Evolutionary conservation across 1,140 invertebrate genomes (phyloP).

Genomic region (Limonius californicus): DNA sequence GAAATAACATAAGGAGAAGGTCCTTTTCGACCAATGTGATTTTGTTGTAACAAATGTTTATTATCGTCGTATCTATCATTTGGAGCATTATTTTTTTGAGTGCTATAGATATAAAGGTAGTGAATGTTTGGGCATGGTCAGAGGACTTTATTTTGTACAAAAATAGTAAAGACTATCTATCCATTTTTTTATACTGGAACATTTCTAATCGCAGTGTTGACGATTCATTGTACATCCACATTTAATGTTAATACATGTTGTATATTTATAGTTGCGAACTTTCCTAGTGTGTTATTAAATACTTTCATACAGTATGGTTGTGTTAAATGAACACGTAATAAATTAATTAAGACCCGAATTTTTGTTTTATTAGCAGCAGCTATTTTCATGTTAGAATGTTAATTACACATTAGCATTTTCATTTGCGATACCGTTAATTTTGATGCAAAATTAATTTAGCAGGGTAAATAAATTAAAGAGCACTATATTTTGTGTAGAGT

Average conservation of each 20-base stretch:
- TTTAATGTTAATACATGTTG: constrained; percentile 18
- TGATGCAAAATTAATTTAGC: too few species aligned
- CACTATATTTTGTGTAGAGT: too few species aligned
- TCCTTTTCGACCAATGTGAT: constrained; percentile 21
- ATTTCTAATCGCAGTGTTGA: constrained; percentile 23
- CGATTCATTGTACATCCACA: constrained; percentile 38
- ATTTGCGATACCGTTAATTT: too few species aligned
- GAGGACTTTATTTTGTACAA: constrained; percentile 25
- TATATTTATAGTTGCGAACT: constrained; percentile 21
- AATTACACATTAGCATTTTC: too few species aligned
- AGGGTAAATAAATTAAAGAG: too few species aligned
- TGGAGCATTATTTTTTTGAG: constrained; percentile 8
- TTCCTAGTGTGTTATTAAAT: constrained; percentile 20
- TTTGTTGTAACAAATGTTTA: constrained; percentile 22
- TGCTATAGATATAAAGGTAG: constrained; percentile 6
- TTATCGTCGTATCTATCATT: constrained; percentile 20
- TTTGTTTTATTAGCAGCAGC: too few species aligned
- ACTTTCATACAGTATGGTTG: constrained; percentile 31
- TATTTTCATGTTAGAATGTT: too few species aligned
- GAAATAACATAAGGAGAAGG: neutral
- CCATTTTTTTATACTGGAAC: constrained; percentile 33
- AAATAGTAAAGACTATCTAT: constrained; percentile 21
- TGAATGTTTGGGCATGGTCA: constrained; percentile 18
- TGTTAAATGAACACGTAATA: constrained; percentile 18
- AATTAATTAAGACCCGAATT: too few species aligned